Conservation (phyloP, 1,140 invertebrate genomes). For the Drosophila seguyi region DNA sequence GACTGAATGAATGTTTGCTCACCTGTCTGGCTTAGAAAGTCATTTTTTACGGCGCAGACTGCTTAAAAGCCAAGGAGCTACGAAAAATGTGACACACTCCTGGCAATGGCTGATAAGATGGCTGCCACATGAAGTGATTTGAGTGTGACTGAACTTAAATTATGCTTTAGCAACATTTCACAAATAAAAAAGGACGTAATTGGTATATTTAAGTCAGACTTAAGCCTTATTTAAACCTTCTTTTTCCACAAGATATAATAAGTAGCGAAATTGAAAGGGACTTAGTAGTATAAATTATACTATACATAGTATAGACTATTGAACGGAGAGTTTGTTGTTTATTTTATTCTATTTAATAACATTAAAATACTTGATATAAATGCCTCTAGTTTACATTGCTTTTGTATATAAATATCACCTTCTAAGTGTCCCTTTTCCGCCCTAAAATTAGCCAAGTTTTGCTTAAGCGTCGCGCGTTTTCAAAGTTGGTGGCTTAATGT, state of each 20-base stretch:
- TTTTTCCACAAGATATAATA: neutral
- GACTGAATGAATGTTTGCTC: constrained; percentile 18
- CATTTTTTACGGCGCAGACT: constrained; percentile 23
- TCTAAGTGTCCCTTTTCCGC: neutral
- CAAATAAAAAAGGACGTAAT: neutral
- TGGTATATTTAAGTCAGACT: neutral
- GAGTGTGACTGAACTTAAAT: neutral
- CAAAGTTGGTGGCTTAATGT: constrained; percentile 20
- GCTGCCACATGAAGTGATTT: neutral
- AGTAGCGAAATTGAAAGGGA: neutral
- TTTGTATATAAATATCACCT: neutral
- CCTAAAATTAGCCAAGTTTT: constrained; percentile 3
- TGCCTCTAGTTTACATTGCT: neutral
- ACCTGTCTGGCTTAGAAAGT: constrained; percentile 23
- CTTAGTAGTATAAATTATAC: neutral
- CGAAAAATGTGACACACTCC: neutral
- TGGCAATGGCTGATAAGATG: neutral
- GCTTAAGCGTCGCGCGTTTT: neutral
- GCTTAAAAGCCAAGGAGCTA: constrained; percentile 17
- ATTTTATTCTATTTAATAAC: neutral
- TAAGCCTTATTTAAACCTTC: too few species aligned
- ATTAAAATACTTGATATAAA: neutral
- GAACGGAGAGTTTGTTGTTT: neutral
- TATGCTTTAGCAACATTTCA: too few species aligned
- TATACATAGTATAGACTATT: neutral